Percentiles rank a stretch among this genome's conserved stretches.
Evolutionary conservation across 1,140 invertebrate genomes (phyloP).

Genomic region (Drosophila tani): DNA sequence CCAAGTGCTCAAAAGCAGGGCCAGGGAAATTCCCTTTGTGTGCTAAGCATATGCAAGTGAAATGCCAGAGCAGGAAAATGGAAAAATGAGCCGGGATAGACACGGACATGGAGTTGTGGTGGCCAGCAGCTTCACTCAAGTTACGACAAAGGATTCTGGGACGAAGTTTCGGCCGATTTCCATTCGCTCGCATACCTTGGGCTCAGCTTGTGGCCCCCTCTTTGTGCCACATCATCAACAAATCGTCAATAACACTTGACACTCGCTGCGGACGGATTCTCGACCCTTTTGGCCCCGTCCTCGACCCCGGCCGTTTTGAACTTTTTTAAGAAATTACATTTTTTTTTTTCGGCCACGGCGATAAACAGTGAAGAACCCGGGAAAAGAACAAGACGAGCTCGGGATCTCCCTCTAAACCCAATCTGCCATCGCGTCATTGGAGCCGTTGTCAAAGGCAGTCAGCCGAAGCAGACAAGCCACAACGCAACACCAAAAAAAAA

Average conservation of each 20-base stretch:
- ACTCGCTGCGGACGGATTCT: conserved; percentile 58
- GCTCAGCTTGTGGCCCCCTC: conserved; percentile 15
- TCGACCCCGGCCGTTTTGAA: conserved; percentile 38
- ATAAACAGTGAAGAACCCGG: conserved; percentile 55
- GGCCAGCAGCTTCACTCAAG: conserved; percentile 30
- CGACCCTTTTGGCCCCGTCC: conserved; percentile 44
- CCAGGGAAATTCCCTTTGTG: conserved; percentile 40
- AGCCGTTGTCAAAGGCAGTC: conserved; percentile 57
- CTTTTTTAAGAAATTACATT: conserved; percentile 76
- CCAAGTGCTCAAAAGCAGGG: conserved; percentile 17
- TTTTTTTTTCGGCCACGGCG: conserved; percentile 58
- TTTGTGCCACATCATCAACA: conserved; percentile 78
- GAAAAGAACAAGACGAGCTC: conserved; percentile 18
- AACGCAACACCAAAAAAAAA: conserved; percentile 15
- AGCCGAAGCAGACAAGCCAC: conserved; percentile 44
- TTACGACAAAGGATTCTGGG: conserved; percentile 48
- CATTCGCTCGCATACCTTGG: conserved; percentile 30
- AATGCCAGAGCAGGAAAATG: conserved; percentile 32
- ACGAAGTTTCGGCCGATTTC: conserved; percentile 40
- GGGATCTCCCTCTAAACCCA: conserved; percentile 5
- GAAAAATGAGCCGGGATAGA: conserved; percentile 26
- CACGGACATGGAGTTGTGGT: conserved; percentile 6
- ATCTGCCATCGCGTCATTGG: conserved; percentile 46
- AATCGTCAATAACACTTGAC: conserved; percentile 83
- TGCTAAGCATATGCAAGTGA: conserved; percentile 35